Conservation (phyloP, 2,797 vertebrate species). For the Anguilla marmorata region DNA sequence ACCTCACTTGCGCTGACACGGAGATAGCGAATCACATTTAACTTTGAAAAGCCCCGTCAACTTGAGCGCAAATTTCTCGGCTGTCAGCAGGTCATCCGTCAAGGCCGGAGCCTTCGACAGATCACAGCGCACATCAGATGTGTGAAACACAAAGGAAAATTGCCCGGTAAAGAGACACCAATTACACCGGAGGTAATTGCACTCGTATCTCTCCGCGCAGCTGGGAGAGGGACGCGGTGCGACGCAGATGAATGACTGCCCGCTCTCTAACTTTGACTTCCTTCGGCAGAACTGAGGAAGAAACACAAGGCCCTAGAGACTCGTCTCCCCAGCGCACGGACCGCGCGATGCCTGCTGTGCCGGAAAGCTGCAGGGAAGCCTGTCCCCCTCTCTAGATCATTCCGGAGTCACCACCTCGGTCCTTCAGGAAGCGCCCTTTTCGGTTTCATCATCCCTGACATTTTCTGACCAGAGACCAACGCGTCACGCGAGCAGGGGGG, state of each 20-base stretch:
- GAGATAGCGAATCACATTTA: not conserved
- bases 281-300: not conserved
- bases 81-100: not conserved
- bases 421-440: too few species aligned
- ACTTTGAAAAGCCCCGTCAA: not conserved
- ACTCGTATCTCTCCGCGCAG: not conserved
- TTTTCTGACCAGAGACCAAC: not conserved
- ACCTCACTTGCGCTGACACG: not conserved
- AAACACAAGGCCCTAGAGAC: not conserved
- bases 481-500: not conserved
- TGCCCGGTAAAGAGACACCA: not conserved
- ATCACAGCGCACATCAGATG: not conserved
- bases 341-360: not conserved
- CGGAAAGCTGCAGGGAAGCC: not conserved
- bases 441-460: not conserved
- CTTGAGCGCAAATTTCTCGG: not conserved
- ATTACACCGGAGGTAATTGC: slow-evolving; percentile 1
- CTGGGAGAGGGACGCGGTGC: not conserved
- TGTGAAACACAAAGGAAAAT: slow-evolving; percentile 6
- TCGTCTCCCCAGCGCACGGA: not conserved
- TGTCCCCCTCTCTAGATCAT: not conserved
- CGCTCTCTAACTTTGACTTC: not conserved
- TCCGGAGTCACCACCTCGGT: not conserved
- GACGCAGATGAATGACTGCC: not conserved
- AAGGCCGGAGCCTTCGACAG: not conserved